Evolutionary conservation across 2,888 invertebrate genomes (phyloP).

Genomic region (Copidosoma aretas): DNA sequence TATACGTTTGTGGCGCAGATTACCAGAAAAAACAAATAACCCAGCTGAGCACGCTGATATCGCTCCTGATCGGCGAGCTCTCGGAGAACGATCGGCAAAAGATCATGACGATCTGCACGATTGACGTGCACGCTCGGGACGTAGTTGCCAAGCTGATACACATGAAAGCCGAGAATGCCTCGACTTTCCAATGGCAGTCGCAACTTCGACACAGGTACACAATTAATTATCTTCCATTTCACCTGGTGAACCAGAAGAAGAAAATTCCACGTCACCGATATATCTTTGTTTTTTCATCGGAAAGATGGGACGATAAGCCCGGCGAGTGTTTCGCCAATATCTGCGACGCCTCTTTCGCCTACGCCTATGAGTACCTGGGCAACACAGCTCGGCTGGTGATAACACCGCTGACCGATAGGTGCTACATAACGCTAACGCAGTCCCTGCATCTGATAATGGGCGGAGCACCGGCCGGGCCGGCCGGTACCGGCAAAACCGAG

Average conservation of each 20-base stretch:
- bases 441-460: conserved; percentile 93
- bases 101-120: conserved; percentile 96
- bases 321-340: conserved; percentile 92
- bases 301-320: conserved; percentile 79
- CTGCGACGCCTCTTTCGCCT: conserved; percentile 91
- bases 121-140: conserved; percentile 93
- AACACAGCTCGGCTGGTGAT: conserved; percentile 93
- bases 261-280: background rate
- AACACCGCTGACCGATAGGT: conserved; percentile 92
- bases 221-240: background rate
- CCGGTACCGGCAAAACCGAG: conserved; percentile 95
- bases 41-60: conserved; percentile 85
- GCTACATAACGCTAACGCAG: conserved; percentile 94
- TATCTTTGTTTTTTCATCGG: background rate
- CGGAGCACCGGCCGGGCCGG: conserved; percentile 96
- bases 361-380: conserved; percentile 93
- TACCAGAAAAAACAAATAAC: conserved; percentile 87
- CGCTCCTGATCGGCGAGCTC: conserved; percentile 81
- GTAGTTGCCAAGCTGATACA: conserved; percentile 87
- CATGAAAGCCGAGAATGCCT: conserved; percentile 79
- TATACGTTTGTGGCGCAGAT: too few relatives aligned
- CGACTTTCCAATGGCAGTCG: conserved; percentile 90
- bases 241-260: background rate
- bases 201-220: conserved; percentile 76
- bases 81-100: conserved; percentile 87